phyloP scores from a whole-genome alignment of 2,797 vertebrate genomes.

The Pipistrellus nathusii region DNA sequence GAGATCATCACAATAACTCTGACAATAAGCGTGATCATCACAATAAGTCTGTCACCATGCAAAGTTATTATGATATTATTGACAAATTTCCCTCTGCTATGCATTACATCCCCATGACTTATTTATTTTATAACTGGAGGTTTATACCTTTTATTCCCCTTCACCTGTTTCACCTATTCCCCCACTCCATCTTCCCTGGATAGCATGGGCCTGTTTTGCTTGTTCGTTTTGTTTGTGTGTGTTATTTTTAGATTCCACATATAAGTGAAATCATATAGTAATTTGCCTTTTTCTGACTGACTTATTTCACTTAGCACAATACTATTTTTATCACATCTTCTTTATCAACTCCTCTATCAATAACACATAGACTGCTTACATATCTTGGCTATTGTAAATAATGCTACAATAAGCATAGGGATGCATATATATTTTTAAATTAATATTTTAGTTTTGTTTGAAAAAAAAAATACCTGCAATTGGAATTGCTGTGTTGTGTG shows the following conservation, averaged over 20 bases:
- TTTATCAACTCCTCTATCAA: not conserved
- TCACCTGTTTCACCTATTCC: not conserved
- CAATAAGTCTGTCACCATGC: not conserved
- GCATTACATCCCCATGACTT: not conserved
- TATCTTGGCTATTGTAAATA: not conserved
- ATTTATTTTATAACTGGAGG: not conserved
- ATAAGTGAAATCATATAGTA: not conserved
- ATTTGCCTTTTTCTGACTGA: not conserved
- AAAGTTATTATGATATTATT: not conserved
- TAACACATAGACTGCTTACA: not conserved
- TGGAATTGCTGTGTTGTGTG: not conserved
- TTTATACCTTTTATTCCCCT: not conserved
- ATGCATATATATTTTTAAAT: not conserved
- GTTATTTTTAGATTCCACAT: not conserved
- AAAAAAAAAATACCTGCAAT: not conserved
- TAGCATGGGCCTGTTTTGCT: not conserved
- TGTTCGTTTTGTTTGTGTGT: not conserved
- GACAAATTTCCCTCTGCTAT: not conserved
- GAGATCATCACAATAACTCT: not conserved
- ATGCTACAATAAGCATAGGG: not conserved
- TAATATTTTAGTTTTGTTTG: not conserved
- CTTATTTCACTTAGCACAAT: not conserved
- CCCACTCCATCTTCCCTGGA: no score
- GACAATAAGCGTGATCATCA: not conserved
- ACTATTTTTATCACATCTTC: not conserved